These are phyloP conservation scores for Hydriomena furcata DNA, from an alignment of 2,888 invertebrate genomes.

Conservation along the genomic window DNA sequence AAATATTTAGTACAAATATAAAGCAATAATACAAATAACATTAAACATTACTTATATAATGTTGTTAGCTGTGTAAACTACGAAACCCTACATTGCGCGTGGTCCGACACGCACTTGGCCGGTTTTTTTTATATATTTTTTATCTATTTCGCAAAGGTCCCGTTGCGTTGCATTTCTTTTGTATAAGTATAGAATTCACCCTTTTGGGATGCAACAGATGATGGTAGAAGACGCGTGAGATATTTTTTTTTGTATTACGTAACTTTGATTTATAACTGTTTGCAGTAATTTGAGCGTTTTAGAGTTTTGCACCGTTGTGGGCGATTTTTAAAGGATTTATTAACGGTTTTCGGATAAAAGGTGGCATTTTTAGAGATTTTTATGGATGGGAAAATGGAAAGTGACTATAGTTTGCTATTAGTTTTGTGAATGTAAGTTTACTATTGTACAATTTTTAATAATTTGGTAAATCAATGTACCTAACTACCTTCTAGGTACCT, in stretches of 20 bases:
- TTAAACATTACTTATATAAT: no score
- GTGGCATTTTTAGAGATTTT: slow-evolving; percentile 29
- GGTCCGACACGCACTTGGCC: no score
- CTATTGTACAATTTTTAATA: no score
- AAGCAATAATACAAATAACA: no score
- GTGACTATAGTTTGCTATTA: not conserved
- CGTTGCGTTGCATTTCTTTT: slow-evolving; percentile 54
- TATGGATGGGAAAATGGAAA: slow-evolving; percentile 19
- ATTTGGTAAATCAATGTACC: no score
- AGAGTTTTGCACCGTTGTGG: slow-evolving; percentile 65
- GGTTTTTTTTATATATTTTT: no score
- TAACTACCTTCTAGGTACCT: no score
- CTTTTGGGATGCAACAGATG: slow-evolving; percentile 74
- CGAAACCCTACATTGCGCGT: no score
- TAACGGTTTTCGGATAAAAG: slow-evolving; percentile 65
- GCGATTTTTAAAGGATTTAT: slow-evolving; percentile 58
- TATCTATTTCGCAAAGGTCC: slow-evolving; percentile 72
- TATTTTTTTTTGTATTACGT: slow-evolving; percentile 65
- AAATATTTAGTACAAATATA: no score
- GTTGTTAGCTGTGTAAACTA: no score
- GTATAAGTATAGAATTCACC: slow-evolving; percentile 62
- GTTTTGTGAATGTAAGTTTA: no score
- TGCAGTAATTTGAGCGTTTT: slow-evolving; percentile 81
- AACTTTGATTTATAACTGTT: slow-evolving; percentile 81
- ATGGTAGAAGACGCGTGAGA: slow-evolving; percentile 76